These are phyloP conservation scores for Galaxias olidus DNA, from an alignment of 2,797 vertebrate genomes.

Conservation along the genomic window DNA sequence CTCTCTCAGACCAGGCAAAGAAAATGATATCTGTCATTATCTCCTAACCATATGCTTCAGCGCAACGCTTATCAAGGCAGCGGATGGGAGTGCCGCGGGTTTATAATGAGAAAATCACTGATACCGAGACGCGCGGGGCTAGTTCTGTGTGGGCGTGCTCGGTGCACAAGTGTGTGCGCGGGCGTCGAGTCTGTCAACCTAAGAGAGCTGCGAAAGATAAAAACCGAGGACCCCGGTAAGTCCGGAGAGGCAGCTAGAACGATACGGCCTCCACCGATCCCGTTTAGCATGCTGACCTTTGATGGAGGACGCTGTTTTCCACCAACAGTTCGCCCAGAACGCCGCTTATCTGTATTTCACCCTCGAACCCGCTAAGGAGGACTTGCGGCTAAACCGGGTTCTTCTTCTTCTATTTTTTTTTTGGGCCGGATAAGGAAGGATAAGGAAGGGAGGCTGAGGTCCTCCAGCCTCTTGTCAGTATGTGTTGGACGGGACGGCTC, in stretches of 20 bases:
- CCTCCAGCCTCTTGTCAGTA: too few species aligned
- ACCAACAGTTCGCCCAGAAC: too few species aligned
- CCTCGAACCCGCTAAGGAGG: too few species aligned
- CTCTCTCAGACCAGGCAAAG: conserved; percentile 6
- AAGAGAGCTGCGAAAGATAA: conserved; percentile 17
- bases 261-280: conserved; percentile 11
- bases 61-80: conserved; percentile 38
- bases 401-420: too few species aligned
- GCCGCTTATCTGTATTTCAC: too few species aligned
- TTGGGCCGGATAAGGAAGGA: too few species aligned
- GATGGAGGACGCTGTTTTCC: too few species aligned
- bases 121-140: conserved; percentile 45
- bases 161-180: not conserved
- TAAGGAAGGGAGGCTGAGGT: too few species aligned
- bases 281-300: conserved; percentile 23
- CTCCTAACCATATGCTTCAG: conserved; percentile 39
- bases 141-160: not conserved
- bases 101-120: conserved; percentile 55
- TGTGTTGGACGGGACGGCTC: too few species aligned
- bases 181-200: not conserved
- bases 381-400: too few species aligned
- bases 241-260: conserved; percentile 52
- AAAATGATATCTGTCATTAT: conserved; percentile 48
- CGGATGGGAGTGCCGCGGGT: conserved; percentile 38
- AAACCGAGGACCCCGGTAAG: conserved; percentile 42